A percentile compares a stretch with the other conserved stretches of the same genome.
These are phyloP conservation scores for Ammodramus savannarum DNA, from an alignment of 2,113 vertebrate species.

Conservation along the genomic window DNA sequence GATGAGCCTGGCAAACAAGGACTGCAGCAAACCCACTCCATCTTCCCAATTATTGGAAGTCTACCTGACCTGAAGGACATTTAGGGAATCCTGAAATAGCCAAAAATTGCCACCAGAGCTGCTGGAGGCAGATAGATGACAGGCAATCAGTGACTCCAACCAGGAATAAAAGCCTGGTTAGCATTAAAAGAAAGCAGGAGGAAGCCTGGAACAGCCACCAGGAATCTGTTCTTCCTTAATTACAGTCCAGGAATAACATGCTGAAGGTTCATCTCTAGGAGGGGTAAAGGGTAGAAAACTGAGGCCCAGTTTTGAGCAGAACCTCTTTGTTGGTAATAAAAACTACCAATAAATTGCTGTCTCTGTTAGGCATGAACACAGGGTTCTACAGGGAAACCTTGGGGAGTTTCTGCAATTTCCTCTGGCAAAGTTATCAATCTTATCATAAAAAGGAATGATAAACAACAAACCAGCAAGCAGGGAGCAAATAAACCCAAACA, in stretches of 20 bases:
- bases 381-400: background rate
- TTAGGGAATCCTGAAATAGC: background rate
- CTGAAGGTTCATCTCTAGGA: background rate
- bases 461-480: background rate
- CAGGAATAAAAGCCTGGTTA: background rate
- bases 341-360: background rate
- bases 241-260: fast-evolving
- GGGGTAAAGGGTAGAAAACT: background rate
- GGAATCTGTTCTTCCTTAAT: background rate
- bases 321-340: background rate
- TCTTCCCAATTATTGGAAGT: background rate
- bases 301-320: background rate
- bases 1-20: background rate
- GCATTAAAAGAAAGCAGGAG: background rate
- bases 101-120: background rate
- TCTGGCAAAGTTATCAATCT: background rate
- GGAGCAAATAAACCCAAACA: background rate
- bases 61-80: background rate
- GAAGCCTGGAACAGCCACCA: background rate
- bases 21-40: background rate
- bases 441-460: background rate
- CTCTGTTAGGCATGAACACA: background rate
- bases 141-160: background rate
- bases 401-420: background rate
- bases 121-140: background rate